phyloP scores from a whole-genome alignment of 2,797 vertebrate species.

The Molossus molossus region DNA sequence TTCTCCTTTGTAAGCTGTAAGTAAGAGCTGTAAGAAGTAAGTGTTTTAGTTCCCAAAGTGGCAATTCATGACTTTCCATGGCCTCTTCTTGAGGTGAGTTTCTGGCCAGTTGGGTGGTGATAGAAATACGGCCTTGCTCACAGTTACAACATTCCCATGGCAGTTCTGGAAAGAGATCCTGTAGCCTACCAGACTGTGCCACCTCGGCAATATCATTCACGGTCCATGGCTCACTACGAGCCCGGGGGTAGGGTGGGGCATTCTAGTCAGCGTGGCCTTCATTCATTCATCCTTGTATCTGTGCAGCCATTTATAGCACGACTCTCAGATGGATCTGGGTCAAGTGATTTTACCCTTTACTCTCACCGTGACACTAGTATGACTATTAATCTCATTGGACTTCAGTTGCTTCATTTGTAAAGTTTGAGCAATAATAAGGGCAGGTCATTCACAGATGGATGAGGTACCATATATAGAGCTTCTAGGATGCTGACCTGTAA shows the following conservation, averaged over 20 bases:
- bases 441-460: not conserved
- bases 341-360: not conserved
- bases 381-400: not conserved
- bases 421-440: not conserved
- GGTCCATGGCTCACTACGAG: not conserved
- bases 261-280: not conserved
- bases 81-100: not conserved
- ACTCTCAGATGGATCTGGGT: not conserved
- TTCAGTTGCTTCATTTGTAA: not conserved
- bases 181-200: not conserved
- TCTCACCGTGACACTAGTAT: not conserved
- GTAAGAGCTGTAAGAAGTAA: not conserved
- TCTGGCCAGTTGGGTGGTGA: not conserved
- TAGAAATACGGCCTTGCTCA: not conserved
- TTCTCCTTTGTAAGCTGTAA: not conserved
- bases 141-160: not conserved
- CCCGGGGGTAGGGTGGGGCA: fast-evolving
- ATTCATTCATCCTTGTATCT: not conserved
- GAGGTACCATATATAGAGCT: not conserved
- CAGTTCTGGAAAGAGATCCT: not conserved
- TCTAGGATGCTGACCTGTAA: not conserved
- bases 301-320: not conserved
- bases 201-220: not conserved
- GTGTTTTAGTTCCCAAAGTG: conserved; percentile 14
- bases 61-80: not conserved